A percentile compares a stretch with the other conserved stretches of the same genome.
These are phyloP conservation scores for Palythoa grandis DNA, from an alignment of 92 coral and sea anemone genomes.

Conservation along the genomic window DNA sequence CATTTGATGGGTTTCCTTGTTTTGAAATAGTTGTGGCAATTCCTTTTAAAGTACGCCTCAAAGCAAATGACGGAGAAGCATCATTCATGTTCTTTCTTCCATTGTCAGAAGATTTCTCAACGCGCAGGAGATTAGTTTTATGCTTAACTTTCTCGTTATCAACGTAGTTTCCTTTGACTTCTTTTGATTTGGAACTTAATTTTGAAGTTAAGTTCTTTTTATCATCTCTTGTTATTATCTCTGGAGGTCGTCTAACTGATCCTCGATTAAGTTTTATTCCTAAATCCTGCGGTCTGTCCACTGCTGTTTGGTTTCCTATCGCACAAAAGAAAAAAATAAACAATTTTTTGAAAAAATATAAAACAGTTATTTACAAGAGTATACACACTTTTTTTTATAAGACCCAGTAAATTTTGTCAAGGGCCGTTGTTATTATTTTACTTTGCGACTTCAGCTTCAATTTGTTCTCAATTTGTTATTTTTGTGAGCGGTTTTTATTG, in stretches of 20 bases:
- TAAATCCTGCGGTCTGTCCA: neutral
- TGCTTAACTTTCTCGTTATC: neutral
- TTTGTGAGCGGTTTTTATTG: too few species aligned
- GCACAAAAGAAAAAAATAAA: neutral
- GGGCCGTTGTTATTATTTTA: too few species aligned
- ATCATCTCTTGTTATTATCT: neutral
- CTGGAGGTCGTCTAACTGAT: neutral
- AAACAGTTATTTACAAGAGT: neutral
- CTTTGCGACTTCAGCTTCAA: neutral
- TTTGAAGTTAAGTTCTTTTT: neutral
- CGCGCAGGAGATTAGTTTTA: neutral
- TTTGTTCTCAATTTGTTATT: too few species aligned
- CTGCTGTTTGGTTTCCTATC: neutral
- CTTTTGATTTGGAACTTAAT: neutral
- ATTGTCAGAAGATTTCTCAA: neutral
- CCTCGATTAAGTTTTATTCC: neutral
- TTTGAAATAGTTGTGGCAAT: neutral
- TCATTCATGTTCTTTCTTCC: neutral
- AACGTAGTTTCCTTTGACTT: neutral
- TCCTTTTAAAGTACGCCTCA: neutral
- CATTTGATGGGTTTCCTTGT: neutral
- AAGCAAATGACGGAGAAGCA: neutral
- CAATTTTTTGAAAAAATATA: neutral
- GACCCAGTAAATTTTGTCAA: too few species aligned
- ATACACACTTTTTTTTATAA: neutral